phyloP scores from a whole-genome alignment of 1,140 invertebrate genomes.

The Polypedilum pembai region DNA sequence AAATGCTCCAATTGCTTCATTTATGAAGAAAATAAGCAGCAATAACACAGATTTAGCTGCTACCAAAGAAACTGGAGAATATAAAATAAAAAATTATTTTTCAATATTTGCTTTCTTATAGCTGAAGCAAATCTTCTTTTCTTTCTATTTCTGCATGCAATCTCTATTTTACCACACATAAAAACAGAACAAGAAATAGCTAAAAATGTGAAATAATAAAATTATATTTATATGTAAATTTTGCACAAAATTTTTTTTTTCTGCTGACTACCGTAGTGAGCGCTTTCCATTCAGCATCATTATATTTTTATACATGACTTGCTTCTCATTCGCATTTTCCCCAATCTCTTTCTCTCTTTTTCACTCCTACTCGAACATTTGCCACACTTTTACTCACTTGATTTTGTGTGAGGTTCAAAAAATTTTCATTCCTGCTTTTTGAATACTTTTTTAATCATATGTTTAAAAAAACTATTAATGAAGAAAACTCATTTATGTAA shows the following conservation, averaged over 20 bases:
- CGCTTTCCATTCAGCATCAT: conserved; percentile 20
- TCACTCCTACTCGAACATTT: no score
- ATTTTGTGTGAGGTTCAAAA: no score
- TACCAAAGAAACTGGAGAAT: not conserved
- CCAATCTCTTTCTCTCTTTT: not conserved
- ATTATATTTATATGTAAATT: conserved; percentile 29
- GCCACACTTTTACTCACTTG: no score
- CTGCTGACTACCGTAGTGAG: not conserved
- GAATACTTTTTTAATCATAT: no score
- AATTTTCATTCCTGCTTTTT: no score
- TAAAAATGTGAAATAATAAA: conserved; percentile 21
- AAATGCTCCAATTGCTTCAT: conserved; percentile 8
- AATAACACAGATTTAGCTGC: no score
- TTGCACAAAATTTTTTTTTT: conserved; percentile 6
- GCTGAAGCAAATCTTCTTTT: not conserved
- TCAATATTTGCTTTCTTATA: conserved; percentile 27
- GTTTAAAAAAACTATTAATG: no score
- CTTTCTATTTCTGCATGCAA: not conserved
- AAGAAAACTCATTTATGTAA: no score
- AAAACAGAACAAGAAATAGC: not conserved
- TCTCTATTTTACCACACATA: not conserved
- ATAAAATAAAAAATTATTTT: conserved; percentile 11
- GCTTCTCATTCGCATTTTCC: conserved; percentile 15
- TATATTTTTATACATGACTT: conserved; percentile 28
- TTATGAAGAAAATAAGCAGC: no score